Evolutionary conservation across 2,113 vertebrate species (phyloP), one percentile per base, ranked within the genome.

Genomic region (Tragelaphus imberbis): DNA sequence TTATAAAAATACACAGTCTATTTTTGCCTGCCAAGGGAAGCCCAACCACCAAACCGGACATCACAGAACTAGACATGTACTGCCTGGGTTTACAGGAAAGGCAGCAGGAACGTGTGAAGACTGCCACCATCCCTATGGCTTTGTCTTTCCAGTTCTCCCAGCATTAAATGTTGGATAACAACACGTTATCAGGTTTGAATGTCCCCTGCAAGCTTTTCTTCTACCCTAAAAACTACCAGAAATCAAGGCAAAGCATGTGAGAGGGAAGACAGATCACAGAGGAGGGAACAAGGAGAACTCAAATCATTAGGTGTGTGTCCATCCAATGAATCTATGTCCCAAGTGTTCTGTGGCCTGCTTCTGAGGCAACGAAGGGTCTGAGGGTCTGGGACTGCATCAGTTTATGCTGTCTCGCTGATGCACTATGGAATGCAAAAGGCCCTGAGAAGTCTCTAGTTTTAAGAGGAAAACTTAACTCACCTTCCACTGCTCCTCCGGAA

Each of bases 401-500:
- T n/a, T 84, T 79, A 40, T 53, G 44, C 84, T 27, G 30, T 9
- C 58, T 90, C 40, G 5, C 2, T 13, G 40, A 79, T 40, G 36
- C 5, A 79, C 14, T 15, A 33, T 19, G 13, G 44, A 82, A 79
- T 3, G 47, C 21, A 87, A 86, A 90, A 55, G 81, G 44, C 28
- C 30, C 47, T 58, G 40, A 77, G 59, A 84, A 91, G 19, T 65
- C 82, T 61, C 36, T 7, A 40, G 16, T 68, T 71, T 53, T 63
- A 51, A 88, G 97, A 95, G 84, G 36, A 82, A 91, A 1, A 89
- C 30, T 56, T 25, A 88, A 98, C 99, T 98, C 98, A 99, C 99
- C 99, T 99, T 99, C 99, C 99, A 99, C 23, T 99, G 99, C 9
- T 99, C 99, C 90, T 98, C 99, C 5, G 99, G 99, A 77, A 99